Percentiles rank a stretch among this genome's conserved stretches.
Conservation (phyloP, 2,113 vertebrate genomes). For the Willisornis vidua region DNA sequence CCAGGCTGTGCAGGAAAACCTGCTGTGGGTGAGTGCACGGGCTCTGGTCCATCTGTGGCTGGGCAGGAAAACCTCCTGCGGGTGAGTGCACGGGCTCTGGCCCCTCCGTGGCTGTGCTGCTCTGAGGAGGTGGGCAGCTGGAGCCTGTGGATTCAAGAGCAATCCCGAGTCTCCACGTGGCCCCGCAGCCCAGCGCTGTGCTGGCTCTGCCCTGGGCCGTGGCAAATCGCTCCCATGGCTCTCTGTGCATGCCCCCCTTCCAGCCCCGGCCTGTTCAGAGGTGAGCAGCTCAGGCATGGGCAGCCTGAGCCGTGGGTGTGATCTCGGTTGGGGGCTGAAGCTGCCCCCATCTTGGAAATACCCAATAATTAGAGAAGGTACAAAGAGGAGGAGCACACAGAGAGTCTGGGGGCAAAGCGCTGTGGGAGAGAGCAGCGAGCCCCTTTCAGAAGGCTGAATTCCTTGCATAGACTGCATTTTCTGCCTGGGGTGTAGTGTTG, state of each 20-base stretch:
- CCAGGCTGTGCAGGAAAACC: background rate
- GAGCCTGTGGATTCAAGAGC: background rate
- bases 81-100: background rate
- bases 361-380: background rate
- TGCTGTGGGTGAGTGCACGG: background rate
- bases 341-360: background rate
- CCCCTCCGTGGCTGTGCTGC: rapidly evolving
- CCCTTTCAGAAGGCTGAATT: constrained; percentile 39
- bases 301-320: rapidly evolving
- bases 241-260: background rate
- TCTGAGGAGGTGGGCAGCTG: background rate
- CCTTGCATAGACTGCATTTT: constrained; percentile 60
- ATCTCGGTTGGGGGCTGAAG: background rate
- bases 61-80: background rate
- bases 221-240: background rate
- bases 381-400: rapidly evolving
- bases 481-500: constrained; percentile 67
- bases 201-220: background rate
- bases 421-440: constrained; percentile 39
- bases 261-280: rapidly evolving
- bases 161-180: background rate
- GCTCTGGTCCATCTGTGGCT: rapidly evolving
- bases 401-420: background rate
- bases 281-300: rapidly evolving
- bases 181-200: rapidly evolving